phyloP scores from a whole-genome alignment of 1,140 invertebrate species.

The Formica exsecta region DNA sequence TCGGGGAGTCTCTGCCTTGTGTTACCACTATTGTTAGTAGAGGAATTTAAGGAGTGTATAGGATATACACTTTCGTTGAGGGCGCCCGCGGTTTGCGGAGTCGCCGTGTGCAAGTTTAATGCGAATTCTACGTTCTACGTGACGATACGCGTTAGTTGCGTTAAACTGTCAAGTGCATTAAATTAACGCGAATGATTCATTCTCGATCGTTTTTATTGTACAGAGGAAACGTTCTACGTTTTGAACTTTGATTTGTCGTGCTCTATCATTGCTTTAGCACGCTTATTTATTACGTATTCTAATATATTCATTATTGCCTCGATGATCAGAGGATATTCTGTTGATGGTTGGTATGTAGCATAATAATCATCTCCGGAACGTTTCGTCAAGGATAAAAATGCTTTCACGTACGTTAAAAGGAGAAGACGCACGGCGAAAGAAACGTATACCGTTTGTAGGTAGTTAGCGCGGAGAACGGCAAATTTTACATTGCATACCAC shows the following conservation, averaged over 20 bases:
- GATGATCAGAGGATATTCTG: slow-evolving; percentile 11
- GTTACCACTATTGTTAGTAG: slow-evolving; percentile 77
- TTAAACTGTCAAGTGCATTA: slow-evolving; percentile 41
- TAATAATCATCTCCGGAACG: slow-evolving; percentile 27
- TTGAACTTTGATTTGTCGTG: not conserved
- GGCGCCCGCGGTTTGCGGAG: not conserved
- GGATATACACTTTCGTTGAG: slow-evolving; percentile 56
- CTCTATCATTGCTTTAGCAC: slow-evolving; percentile 25
- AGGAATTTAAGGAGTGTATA: slow-evolving; percentile 55
- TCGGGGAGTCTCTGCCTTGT: slow-evolving; percentile 72
- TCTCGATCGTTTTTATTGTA: slow-evolving; percentile 35
- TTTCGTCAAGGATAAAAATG: slow-evolving; percentile 40
- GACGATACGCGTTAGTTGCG: slow-evolving; percentile 4
- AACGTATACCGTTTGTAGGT: slow-evolving; percentile 61
- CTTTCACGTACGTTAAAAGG: not conserved
- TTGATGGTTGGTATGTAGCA: slow-evolving; percentile 41
- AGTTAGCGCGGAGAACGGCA: slow-evolving; percentile 49
- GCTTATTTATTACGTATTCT: slow-evolving; percentile 52
- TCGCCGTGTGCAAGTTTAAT: not conserved
- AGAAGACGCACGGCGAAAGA: slow-evolving; percentile 40
- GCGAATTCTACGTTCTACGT: slow-evolving; percentile 13
- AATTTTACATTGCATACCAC: slow-evolving; percentile 71
- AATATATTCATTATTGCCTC: slow-evolving; percentile 15
- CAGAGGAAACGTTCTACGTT: slow-evolving; percentile 2
- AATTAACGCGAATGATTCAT: slow-evolving; percentile 7